These are phyloP conservation scores for Copidosoma floridanum DNA, from an alignment of 1,140 invertebrate species.

Conservation along the genomic window DNA sequence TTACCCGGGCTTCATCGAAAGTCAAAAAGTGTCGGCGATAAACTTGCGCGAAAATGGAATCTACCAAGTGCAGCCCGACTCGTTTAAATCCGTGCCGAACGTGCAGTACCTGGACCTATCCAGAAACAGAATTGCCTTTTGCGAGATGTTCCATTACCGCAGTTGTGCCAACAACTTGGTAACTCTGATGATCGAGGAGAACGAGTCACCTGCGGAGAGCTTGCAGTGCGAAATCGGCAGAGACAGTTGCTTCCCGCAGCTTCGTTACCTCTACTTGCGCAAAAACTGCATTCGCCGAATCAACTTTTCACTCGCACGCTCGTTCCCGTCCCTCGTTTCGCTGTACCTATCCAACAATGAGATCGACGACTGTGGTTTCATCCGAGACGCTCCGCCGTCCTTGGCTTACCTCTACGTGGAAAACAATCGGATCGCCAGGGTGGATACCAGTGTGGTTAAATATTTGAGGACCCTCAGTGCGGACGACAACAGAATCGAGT, in stretches of 20 bases:
- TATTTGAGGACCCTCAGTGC: slow-evolving; percentile 32
- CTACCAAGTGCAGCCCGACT: not conserved
- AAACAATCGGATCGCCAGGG: slow-evolving; percentile 35
- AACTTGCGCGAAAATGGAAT: slow-evolving; percentile 8
- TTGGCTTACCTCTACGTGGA: slow-evolving; percentile 38
- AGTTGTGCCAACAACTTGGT: slow-evolving; percentile 23
- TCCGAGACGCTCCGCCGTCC: slow-evolving; percentile 33
- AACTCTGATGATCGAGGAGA: slow-evolving; percentile 42
- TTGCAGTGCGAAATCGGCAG: slow-evolving; percentile 3
- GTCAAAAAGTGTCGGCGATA: slow-evolving; percentile 28
- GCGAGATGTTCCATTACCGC: slow-evolving; percentile 29
- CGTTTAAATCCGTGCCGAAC: slow-evolving; percentile 7
- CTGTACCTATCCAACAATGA: slow-evolving; percentile 43
- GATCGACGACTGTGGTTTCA: slow-evolving; percentile 33
- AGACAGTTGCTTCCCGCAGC: slow-evolving; percentile 28
- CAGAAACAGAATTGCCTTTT: not conserved
- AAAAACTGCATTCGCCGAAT: slow-evolving; percentile 31
- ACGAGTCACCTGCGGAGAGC: slow-evolving; percentile 21
- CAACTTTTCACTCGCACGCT: slow-evolving; percentile 24
- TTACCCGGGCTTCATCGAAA: slow-evolving; percentile 35
- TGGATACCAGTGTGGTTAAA: slow-evolving; percentile 16
- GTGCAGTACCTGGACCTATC: slow-evolving; percentile 9
- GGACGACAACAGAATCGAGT: slow-evolving; percentile 37
- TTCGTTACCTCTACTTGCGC: slow-evolving; percentile 39
- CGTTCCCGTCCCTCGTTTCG: slow-evolving; percentile 37